Evolutionary conservation across 2,888 invertebrate genomes (phyloP).

Genomic region (Microplitis deprimator): DNA sequence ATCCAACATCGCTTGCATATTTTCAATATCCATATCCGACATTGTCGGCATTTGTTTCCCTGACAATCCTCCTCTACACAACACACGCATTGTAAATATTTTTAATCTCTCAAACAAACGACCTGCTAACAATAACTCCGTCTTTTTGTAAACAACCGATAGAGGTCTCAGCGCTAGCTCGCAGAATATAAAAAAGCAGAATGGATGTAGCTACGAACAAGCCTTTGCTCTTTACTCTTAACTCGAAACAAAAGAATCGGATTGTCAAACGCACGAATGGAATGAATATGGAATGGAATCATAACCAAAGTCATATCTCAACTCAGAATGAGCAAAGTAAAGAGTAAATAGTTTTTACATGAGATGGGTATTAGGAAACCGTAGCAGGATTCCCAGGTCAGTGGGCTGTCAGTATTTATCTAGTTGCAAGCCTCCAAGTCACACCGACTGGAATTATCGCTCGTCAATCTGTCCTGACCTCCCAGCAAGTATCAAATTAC

Average conservation of each 20-base stretch:
- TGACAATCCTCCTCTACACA: too few species aligned
- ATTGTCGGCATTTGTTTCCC: too few species aligned
- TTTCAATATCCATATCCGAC: not conserved
- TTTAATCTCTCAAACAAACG: too few species aligned
- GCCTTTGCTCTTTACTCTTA: too few species aligned
- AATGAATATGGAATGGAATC: too few species aligned
- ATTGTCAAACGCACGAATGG: too few species aligned
- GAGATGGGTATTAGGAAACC: conserved; percentile 43
- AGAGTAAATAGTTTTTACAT: not conserved
- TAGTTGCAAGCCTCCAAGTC: conserved; percentile 63
- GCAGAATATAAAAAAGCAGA: not conserved
- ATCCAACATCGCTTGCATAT: not conserved
- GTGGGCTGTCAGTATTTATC: conserved; percentile 66
- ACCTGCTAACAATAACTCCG: not conserved
- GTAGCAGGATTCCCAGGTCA: conserved; percentile 71
- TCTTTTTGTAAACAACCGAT: not conserved
- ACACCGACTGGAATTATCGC: conserved; percentile 67
- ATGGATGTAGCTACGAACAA: not conserved
- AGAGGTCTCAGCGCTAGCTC: not conserved
- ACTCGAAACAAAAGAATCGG: not conserved
- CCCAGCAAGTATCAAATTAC: conserved; percentile 68
- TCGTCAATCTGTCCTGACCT: conserved; percentile 70
- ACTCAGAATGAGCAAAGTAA: too few species aligned
- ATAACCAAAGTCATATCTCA: too few species aligned
- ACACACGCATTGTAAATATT: too few species aligned